phyloP scores from a whole-genome alignment of 2,113 vertebrate species.

The Melanostigma gelatinosum region DNA sequence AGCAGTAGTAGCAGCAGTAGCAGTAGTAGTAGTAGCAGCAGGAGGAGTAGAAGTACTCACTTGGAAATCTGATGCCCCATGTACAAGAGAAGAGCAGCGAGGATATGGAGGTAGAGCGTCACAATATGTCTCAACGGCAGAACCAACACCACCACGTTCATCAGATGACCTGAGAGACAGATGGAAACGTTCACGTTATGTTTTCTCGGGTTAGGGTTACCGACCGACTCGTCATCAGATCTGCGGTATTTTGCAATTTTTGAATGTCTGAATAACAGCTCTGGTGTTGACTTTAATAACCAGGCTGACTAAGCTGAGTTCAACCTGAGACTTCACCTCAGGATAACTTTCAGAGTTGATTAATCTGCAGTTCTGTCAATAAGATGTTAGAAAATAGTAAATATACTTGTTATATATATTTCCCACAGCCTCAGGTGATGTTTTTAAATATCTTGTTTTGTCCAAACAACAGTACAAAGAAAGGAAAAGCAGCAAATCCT shows the following conservation, averaged over 20 bases:
- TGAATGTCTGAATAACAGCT: not conserved
- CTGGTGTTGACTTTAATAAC: not conserved
- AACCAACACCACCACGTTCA: conserved; percentile 83
- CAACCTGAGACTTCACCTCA: not conserved
- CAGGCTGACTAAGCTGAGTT: not conserved
- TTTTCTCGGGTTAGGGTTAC: not conserved
- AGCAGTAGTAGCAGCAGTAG: not conserved
- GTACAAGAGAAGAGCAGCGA: conserved; percentile 83
- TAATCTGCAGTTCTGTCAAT: not conserved
- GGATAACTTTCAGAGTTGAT: not conserved
- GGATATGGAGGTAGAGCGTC: conserved; percentile 87
- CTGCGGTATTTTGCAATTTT: not conserved
- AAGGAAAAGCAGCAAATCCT: no score
- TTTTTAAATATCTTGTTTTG: not conserved
- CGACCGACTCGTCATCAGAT: not conserved
- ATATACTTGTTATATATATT: not conserved
- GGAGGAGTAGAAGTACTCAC: conserved; percentile 71
- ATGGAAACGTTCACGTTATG: not conserved
- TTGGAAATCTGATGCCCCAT: conserved; percentile 86
- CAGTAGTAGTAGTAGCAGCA: not conserved
- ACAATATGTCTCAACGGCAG: conserved; percentile 87
- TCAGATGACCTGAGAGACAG: conserved; percentile 82
- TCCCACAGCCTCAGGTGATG: not conserved
- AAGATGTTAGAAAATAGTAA: not conserved
- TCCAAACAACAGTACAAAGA: not conserved